Evolutionary conservation across 2,797 vertebrate species (phyloP), one percentile per base, ranked within the genome.

Genomic region (Meda fulgida): DNA sequence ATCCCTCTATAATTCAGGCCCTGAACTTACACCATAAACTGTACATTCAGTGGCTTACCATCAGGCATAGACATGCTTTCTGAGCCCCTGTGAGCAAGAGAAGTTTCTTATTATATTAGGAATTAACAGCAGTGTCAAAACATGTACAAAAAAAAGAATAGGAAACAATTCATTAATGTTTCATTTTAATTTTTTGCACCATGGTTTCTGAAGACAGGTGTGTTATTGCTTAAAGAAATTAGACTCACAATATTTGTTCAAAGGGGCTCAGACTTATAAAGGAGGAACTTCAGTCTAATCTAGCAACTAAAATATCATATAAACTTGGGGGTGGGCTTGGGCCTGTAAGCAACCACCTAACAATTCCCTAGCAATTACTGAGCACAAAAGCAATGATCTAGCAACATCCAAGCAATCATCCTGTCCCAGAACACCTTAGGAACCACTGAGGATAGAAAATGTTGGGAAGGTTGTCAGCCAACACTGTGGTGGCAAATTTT

Each of bases 1-100:
- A 73, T 83, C 82, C 70, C 40, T 88, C 71, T 43, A 80, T 67
- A 51, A 65, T 63, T 71, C 31, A 38, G 43, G 40, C 36, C 53
- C 16, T 73, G 36, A 79, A 63, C 10, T 29, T 77, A 34, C 36
- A 55, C 43, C 40, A 78, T 53, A 72, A 81, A 72, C 38, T 71
- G 43, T 29, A 75, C 29, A 83, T 75, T 72, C 38, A 31, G 36
- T 63, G 55, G 29, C 71, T 63, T 83, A 60, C 65, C 70, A 31
- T 82, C 38, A 63, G 29, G 70, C 1, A 51, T 38, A 75, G 38
- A 65, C 7, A 18, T 18, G 31, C 21, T 51, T 38, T 53, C 31
- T 14, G 6, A 53, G 43, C 7, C 46, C 29, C 18, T 73, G 51
- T 58, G 7, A 34, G 53, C 80, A 63, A 73, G 69, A 58, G n/a